phyloP scores from a whole-genome alignment of 2,797 vertebrate species.

The Mormyrops attenuatus region DNA sequence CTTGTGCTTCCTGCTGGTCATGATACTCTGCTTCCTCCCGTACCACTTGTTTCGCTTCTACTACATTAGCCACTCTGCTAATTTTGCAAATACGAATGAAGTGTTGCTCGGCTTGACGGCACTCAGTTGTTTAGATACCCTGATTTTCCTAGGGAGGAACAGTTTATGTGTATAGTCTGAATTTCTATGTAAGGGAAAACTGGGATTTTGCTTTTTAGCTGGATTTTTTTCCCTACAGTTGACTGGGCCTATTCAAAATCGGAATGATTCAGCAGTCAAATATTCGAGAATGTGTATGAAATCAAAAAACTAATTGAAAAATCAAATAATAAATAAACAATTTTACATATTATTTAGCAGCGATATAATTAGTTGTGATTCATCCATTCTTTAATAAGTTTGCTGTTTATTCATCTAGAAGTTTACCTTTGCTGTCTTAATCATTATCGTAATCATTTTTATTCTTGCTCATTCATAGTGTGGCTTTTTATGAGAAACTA shows the following conservation, averaged over 20 bases:
- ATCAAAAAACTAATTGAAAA: neutral
- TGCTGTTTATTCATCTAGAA: neutral
- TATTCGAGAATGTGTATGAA: neutral
- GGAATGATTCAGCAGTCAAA: neutral
- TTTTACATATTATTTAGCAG: neutral
- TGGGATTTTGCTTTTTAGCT: neutral
- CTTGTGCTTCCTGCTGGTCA: constrained; percentile 74
- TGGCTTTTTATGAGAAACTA: neutral
- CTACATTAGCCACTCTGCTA: constrained; percentile 47
- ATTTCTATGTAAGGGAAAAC: neutral
- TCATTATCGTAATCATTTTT: neutral
- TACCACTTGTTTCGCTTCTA: constrained; percentile 76
- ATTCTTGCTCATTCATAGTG: neutral
- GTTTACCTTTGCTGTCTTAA: neutral
- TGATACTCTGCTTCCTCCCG: constrained; percentile 77
- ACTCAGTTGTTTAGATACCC: constrained; percentile 78
- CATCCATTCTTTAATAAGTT: neutral
- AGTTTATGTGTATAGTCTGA: constrained; percentile 22
- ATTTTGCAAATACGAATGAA: constrained; percentile 57
- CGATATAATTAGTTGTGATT: neutral
- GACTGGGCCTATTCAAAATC: neutral
- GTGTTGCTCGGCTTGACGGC: constrained; percentile 79
- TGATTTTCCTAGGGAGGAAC: constrained; percentile 70
- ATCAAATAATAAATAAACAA: neutral
- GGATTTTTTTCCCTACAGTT: neutral